Percentiles rank a stretch among this genome's conserved stretches.
These are phyloP conservation scores for Pteruthius melanotis DNA, from an alignment of 2,113 vertebrate genomes.

Conservation along the genomic window DNA sequence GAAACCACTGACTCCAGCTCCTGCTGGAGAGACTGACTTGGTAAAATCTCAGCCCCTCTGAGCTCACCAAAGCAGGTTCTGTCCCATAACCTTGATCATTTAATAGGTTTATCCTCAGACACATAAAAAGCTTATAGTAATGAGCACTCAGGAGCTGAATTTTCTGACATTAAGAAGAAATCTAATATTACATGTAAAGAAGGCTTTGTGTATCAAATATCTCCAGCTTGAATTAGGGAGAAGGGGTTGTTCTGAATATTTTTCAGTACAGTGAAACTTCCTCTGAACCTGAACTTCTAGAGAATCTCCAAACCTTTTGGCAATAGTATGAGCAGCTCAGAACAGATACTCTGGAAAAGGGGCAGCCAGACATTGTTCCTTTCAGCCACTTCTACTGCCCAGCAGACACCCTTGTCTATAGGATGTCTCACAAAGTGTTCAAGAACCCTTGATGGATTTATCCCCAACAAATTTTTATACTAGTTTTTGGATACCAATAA, in stretches of 20 bases:
- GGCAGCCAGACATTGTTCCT: neutral
- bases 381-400: neutral
- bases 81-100: neutral
- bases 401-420: neutral
- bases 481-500: neutral
- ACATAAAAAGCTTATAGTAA: neutral
- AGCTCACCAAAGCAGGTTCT: neutral
- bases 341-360: neutral
- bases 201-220: neutral
- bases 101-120: constrained; percentile 1
- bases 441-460: neutral
- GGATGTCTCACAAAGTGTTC: neutral
- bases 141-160: neutral
- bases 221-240: neutral
- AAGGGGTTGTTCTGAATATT: neutral
- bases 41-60: neutral
- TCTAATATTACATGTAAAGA: neutral
- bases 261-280: neutral
- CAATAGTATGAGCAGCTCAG: neutral
- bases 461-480: neutral
- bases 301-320: neutral
- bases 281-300: neutral
- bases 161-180: neutral
- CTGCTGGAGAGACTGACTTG: neutral
- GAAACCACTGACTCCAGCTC: neutral